Evolutionary conservation across 64 coral and sea anemone species (phyloP).

Genomic region (Anthopleura sola): DNA sequence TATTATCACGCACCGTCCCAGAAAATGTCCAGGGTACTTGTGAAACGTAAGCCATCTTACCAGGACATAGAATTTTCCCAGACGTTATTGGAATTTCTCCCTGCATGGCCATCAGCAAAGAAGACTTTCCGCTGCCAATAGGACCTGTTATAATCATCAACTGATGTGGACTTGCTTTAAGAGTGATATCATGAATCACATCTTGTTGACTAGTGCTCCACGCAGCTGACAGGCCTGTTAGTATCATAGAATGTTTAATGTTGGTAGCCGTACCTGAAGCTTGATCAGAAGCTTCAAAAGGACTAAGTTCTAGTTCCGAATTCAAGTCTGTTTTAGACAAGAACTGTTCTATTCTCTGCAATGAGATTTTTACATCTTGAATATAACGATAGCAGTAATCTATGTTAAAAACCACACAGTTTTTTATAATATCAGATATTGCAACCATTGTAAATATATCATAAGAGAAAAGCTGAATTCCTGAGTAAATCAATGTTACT

Average conservation of each 20-base stretch:
- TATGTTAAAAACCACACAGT: not conserved
- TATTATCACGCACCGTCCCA: not conserved
- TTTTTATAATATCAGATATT: not conserved
- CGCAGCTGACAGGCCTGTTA: not conserved
- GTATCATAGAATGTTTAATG: not conserved
- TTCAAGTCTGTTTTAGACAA: not conserved
- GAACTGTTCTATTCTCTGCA: slow-evolving; percentile 3
- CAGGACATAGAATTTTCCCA: too few species aligned
- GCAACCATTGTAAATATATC: slow-evolving; percentile 53
- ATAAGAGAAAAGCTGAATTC: slow-evolving; percentile 32
- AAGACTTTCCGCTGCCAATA: slow-evolving; percentile 10
- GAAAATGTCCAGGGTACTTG: slow-evolving; percentile 14
- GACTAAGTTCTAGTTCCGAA: not conserved
- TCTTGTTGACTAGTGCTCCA: not conserved
- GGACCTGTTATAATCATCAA: not conserved
- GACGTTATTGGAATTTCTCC: not conserved
- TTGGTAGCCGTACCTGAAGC: not conserved
- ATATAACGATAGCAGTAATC: not conserved
- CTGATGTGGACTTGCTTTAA: not conserved
- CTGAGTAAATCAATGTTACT: slow-evolving; percentile 40
- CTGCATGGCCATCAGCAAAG: slow-evolving; percentile 4
- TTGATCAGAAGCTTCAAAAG: not conserved
- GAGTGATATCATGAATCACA: not conserved
- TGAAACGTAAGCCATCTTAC: not conserved
- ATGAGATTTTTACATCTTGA: not conserved